phyloP scores from a whole-genome alignment of 2,888 invertebrate genomes.

The Margaritifera margaritifera region DNA sequence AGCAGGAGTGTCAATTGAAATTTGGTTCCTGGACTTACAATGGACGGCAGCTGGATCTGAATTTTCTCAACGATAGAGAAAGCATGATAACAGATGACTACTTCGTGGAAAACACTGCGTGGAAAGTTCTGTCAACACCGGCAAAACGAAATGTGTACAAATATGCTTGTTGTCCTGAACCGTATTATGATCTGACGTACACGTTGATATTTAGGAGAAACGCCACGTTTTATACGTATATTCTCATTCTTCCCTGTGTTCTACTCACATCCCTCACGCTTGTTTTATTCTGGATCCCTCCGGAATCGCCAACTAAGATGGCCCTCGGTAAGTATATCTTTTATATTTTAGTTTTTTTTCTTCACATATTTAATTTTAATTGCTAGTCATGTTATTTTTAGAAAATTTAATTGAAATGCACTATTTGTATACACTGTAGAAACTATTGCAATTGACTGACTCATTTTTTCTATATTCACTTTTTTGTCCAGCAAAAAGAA shows the following conservation, averaged over 20 bases:
- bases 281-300: slow-evolving; percentile 73
- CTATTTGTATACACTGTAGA: background rate
- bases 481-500: no score
- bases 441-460: no score
- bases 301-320: slow-evolving; percentile 73
- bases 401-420: background rate
- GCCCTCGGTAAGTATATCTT: slow-evolving; percentile 66
- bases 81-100: slow-evolving; percentile 56
- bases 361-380: background rate
- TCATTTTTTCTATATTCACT: no score
- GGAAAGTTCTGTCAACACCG: slow-evolving; percentile 66
- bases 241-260: slow-evolving; percentile 73
- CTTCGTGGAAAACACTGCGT: slow-evolving; percentile 71
- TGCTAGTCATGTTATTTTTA: background rate
- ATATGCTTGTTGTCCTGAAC: slow-evolving; percentile 68
- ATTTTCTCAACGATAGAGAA: slow-evolving; percentile 38
- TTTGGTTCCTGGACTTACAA: slow-evolving; percentile 73
- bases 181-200: slow-evolving; percentile 70
- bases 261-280: slow-evolving; percentile 72
- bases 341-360: slow-evolving; percentile 2
- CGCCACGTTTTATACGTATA: slow-evolving; percentile 71
- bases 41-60: slow-evolving; percentile 64
- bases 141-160: slow-evolving; percentile 56
- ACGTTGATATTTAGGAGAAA: slow-evolving; percentile 61
- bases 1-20: slow-evolving; percentile 70